Base-by-base conservation (phyloP, 2,797 vertebrate species). In the Myotis pilosus region DNA sequence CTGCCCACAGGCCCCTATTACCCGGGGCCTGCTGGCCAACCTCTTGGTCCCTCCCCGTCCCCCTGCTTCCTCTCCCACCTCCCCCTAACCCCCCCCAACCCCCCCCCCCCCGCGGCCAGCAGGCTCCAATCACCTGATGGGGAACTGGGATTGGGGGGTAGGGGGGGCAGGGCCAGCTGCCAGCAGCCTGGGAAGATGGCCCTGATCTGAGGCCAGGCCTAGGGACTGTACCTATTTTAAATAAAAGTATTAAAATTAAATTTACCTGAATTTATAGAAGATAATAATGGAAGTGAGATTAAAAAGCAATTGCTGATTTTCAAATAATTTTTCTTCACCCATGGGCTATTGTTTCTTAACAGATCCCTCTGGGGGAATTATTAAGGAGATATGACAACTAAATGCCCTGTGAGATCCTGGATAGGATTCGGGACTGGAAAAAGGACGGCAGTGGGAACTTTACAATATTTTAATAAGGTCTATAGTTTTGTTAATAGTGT, bases 251-350 rank as follows among this genome's bases (percentile, higher is more conserved):
- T 93, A 36, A 6, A 87, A 92, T 74, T 88, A 72, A 87, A 20
- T 84, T 91, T 71, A 85, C 12, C 55, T 49, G 49, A 91, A 89
- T 64, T 93, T 51, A 49, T 90, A 87, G 66, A n/a, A 93, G 74
- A 89, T 60, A 55, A 69, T 2, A 64, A n/a, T n/a, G 3, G 38
- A 92, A 94, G 9, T 79, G 55, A 89, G 91, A 89, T 38, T 49
- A 25, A 95, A 62, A 62, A 88, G 12, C 44, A 12, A 78, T 82
- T 72, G 74, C 25, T 89, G 19, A 78, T 66, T 91, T 80, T 81
- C 38, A 86, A 94, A 62, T 53, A 64, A 28, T 84, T 84, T 94
- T 89, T 72, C 49, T 82, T 92, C 36, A 71, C 20, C 51, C 60
- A 62, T 15, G 49, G 9, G 57, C 38, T 94, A 51, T 47, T 49